Percentiles rank a stretch among this genome's conserved stretches.
Evolutionary conservation across 2,113 vertebrate species (phyloP).

Genomic region (Zingel zingel): DNA sequence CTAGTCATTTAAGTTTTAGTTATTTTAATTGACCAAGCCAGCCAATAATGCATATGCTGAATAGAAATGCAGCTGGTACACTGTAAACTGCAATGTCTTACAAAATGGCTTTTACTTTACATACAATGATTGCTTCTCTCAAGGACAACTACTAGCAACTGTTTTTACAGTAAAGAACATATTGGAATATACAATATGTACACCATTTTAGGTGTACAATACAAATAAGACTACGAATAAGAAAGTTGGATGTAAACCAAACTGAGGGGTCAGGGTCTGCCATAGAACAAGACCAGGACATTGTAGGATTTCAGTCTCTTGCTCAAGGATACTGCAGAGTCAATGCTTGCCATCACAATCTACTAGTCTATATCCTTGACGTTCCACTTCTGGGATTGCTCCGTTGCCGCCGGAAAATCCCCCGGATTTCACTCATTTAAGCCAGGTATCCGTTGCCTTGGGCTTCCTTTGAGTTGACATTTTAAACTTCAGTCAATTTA

Average conservation of each 20-base stretch:
- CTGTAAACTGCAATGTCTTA: not conserved
- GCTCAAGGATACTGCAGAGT: not conserved
- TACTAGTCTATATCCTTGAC: too few species aligned
- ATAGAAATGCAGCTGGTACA: constrained; percentile 13
- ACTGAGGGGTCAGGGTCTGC: not conserved
- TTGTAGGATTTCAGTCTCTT: constrained; percentile 1
- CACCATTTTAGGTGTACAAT: not conserved
- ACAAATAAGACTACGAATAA: not conserved
- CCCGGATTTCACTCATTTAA: too few species aligned
- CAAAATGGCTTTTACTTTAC: constrained; percentile 10
- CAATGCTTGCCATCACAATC: constrained; percentile 15
- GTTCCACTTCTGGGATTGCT: too few species aligned
- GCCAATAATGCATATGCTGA: not conserved
- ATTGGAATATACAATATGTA: not conserved
- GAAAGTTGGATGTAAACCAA: not conserved
- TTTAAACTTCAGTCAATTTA: too few species aligned
- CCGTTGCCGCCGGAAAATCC: too few species aligned
- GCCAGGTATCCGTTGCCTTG: too few species aligned
- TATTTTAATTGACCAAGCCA: not conserved
- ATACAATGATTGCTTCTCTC: constrained; percentile 19
- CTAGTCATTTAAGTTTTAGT: not conserved
- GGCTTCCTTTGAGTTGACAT: too few species aligned
- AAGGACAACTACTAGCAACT: constrained; percentile 1
- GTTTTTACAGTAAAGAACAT: not conserved
- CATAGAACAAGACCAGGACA: not conserved